These are phyloP conservation scores for Gnatocerus cornutus DNA, from an alignment of 2,888 invertebrate genomes.

Conservation along the genomic window DNA sequence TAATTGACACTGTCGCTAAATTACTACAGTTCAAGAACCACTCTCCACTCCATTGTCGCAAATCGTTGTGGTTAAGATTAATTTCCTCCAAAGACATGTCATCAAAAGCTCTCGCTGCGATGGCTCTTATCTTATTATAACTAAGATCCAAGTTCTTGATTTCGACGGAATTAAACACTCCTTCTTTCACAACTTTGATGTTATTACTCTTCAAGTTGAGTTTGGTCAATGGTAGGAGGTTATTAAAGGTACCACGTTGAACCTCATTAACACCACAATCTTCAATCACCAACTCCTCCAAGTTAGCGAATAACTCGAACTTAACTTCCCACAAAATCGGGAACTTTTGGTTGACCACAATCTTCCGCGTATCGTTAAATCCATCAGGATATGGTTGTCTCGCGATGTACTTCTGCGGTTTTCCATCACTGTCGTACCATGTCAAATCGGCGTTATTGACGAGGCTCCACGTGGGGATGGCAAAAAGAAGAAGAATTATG, in stretches of 20 bases:
- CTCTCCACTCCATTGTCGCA: slow-evolving; percentile 56
- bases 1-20: slow-evolving; percentile 57
- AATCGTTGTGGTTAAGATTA: slow-evolving; percentile 61
- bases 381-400: slow-evolving; percentile 54
- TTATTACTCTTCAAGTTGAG: not conserved
- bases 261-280: slow-evolving; percentile 59
- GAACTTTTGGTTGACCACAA: slow-evolving; percentile 59
- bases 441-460: slow-evolving; percentile 54
- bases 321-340: slow-evolving; percentile 57
- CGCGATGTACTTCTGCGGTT: slow-evolving; percentile 42
- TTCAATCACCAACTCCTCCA: slow-evolving; percentile 57
- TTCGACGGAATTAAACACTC: not conserved
- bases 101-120: slow-evolving; percentile 58
- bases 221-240: not conserved
- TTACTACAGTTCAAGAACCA: slow-evolving; percentile 60
- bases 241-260: slow-evolving; percentile 57
- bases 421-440: slow-evolving; percentile 55
- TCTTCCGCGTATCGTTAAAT: slow-evolving; percentile 55
- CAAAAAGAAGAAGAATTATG: not conserved
- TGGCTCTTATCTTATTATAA: not conserved
- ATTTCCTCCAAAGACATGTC: slow-evolving; percentile 58
- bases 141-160: not conserved
- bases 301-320: slow-evolving; percentile 56
- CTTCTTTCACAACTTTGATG: slow-evolving; percentile 48
- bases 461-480: slow-evolving; percentile 11